Evolutionary conservation across 2,888 invertebrate genomes (phyloP), one percentile per base, ranked within the genome.

Genomic region (Sisyra terminalis): DNA sequence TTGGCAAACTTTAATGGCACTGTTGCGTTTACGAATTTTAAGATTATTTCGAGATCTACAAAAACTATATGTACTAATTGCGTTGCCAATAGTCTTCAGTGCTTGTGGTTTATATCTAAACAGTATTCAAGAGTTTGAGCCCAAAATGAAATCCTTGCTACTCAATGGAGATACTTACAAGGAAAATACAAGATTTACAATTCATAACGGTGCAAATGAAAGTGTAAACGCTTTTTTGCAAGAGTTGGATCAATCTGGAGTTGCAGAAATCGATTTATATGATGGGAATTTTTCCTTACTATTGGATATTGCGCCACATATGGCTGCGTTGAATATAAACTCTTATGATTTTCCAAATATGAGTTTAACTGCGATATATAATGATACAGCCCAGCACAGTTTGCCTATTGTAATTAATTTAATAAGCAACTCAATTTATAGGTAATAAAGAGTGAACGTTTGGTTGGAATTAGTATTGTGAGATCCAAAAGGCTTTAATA

Each of bases 301-400:
- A 15, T 59, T 81, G 15, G 61, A 68, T 29, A 68, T 73, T 57
- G 69, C 74, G 45, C 70, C 73, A 2, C 75, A 78, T 50, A 73
- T 81, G 62, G 79, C 75, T 14, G 78, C 77, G 2, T 67, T 77
- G 48, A 75, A 73, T 54, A 58, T 81, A 39, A 69, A 66, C 39
- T 65, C 66, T 9, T 74, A 71, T 48, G 57, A 63, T 41, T 55
- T 62, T 41, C 66, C 70, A 0, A 69, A 67, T 45, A 68, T 73
- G 42, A 70, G 69, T 46, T 62, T 78, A 14, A 71, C 74, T 50
- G 66, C 77, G 31, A 70, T 76, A 47, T 82, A 82, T 60, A 88
- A 88, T 56, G 83, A 82, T 54, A 83, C 86, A 0, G 78, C 74
- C 52, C 73, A 81, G 39, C 87, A 87, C 57, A 78, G 82, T 46